phyloP scores from a whole-genome alignment of 2,888 invertebrate species.

The Petrolisthes cinctipes region DNA sequence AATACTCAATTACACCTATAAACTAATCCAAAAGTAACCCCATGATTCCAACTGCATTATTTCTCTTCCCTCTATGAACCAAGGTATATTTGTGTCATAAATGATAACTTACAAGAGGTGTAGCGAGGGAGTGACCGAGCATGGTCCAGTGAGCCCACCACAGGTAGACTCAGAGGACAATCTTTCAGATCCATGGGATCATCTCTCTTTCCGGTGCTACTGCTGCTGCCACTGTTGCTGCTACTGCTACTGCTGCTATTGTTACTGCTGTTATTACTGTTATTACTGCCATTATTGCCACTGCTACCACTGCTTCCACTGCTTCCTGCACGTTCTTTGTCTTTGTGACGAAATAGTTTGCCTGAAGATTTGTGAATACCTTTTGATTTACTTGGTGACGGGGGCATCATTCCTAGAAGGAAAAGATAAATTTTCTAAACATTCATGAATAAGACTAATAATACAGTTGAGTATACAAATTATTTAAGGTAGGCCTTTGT shows the following conservation, averaged over 20 bases:
- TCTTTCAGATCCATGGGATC: conserved; percentile 60
- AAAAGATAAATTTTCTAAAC: background rate
- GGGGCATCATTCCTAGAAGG: conserved; percentile 57
- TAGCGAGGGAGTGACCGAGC: conserved; percentile 58
- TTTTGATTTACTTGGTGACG: conserved; percentile 63
- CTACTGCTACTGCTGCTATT: conserved; percentile 42
- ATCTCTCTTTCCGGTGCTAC: conserved; percentile 43
- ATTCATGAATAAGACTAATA: too few relatives aligned
- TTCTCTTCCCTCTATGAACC: too few relatives aligned
- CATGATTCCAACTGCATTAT: too few relatives aligned
- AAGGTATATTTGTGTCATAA: too few relatives aligned
- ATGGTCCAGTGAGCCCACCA: conserved; percentile 60
- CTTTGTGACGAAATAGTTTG: conserved; percentile 62
- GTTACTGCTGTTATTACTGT: conserved; percentile 36
- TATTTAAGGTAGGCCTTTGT: too few relatives aligned
- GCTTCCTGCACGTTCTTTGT: conserved; percentile 56
- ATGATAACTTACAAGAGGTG: conserved; percentile 51
- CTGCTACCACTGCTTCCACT: conserved; percentile 49
- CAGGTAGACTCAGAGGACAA: conserved; percentile 59
- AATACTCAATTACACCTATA: background rate
- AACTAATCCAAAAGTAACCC: background rate
- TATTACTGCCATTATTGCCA: conserved; percentile 29
- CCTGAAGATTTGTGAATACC: conserved; percentile 63
- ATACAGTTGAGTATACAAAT: too few relatives aligned
- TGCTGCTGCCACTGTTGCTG: conserved; percentile 23